Percentiles rank a stretch among this genome's conserved stretches.
Conservation (phyloP, 2,113 vertebrate species). For the Jacana jacana region DNA sequence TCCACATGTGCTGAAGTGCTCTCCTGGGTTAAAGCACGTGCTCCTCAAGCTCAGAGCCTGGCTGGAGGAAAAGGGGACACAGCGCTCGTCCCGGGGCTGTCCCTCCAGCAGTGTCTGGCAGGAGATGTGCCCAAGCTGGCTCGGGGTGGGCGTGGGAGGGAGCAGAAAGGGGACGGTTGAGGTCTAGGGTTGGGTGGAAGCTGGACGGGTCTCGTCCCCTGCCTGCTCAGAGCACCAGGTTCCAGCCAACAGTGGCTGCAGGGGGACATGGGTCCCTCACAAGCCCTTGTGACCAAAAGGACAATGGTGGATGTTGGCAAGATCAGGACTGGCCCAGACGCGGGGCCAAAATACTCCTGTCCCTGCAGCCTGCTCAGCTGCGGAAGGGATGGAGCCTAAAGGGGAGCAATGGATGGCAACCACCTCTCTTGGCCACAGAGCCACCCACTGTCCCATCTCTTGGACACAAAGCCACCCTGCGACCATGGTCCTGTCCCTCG, state of each 20-base stretch:
- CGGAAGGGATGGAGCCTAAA: neutral
- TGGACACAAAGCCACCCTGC: neutral
- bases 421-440: neutral
- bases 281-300: neutral
- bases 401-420: neutral
- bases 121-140: neutral
- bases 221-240: neutral
- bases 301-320: rapidly evolving
- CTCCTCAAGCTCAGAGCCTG: neutral
- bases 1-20: neutral
- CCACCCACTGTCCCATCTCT: neutral
- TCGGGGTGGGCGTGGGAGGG: too few relatives aligned
- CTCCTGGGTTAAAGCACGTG: neutral
- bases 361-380: rapidly evolving
- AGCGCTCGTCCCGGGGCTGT: neutral
- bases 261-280: too few relatives aligned
- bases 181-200: rapidly evolving
- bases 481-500: neutral
- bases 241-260: too few relatives aligned
- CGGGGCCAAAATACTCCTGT: neutral
- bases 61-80: rapidly evolving
- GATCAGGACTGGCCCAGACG: neutral
- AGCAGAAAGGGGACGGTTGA: neutral
- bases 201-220: neutral
- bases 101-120: rapidly evolving